Evolutionary conservation across 2,113 vertebrate genomes (phyloP), one percentile per base, ranked within the genome.

Genomic region (Dasyornis broadbenti): DNA sequence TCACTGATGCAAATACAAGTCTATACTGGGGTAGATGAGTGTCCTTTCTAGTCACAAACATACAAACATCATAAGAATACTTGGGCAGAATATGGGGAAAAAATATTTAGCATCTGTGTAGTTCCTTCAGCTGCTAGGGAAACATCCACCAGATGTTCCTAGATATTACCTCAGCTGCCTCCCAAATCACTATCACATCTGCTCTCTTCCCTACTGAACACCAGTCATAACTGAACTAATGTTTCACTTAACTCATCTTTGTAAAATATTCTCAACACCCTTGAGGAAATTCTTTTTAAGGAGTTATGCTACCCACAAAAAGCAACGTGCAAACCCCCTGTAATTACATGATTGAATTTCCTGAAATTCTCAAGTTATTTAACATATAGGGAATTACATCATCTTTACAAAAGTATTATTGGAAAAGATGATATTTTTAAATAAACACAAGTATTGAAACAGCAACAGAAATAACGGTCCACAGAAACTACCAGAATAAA

Each of bases 71-170:
- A 1, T 53, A 65, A 72, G 28, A 44, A 42, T 39, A 72, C 13
- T 19, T 65, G 28, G 31, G 73, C 22, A 91, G 49, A 89, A 85
- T 16, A 77, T 4, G 15, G 24, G 24, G 14, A 6, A 47, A 77
- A 93, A 71, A 15, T 26, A 82, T 60, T 78, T 64, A 72, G 89
- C 68, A 75, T 87, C 86, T 88, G 59, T 66, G 64, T 70, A 80
- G 39, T 50, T 86, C 87, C 60, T 78, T 73, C 79, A 92, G 80
- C 81, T 86, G 61, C 61, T 69, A 40, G 11, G 44, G 86, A 97
- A 98, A 89, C 33, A 80, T 91, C 33, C 78, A 85, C 93, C 88
- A 97, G 86, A 92, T 97, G 77, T 89, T 96, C 72, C 79, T 80
- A 70, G 79, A 93, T 86, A 84, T 84, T 92, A 96, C 86, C 78